Conservation (phyloP, 2,113 vertebrate species). For the Meriones unguiculatus region DNA sequence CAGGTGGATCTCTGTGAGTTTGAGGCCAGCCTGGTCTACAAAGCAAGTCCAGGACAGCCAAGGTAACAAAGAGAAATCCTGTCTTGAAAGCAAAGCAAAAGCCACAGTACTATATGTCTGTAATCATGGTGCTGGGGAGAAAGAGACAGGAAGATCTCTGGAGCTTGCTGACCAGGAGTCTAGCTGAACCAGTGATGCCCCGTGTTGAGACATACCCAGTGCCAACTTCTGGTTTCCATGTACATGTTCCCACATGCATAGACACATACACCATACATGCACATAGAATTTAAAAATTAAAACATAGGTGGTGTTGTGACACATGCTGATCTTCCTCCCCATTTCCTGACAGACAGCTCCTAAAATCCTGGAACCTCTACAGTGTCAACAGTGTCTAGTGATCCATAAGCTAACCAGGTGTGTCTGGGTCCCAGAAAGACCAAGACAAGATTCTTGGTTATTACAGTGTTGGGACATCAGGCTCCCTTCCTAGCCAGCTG, state of each 20-base stretch:
- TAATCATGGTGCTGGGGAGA: not conserved
- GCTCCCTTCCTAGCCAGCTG: not conserved
- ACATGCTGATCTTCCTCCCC: not conserved
- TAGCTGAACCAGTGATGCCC: not conserved
- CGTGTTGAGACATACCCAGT: not conserved
- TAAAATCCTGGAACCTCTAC: not conserved
- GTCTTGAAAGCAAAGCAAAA: too few species aligned
- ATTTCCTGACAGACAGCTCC: not conserved
- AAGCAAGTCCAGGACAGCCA: too few species aligned
- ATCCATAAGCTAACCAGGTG: not conserved
- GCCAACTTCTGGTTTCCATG: not conserved
- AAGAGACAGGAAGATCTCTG: not conserved
- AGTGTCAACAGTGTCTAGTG: not conserved
- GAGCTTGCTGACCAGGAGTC: not conserved
- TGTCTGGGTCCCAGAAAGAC: not conserved
- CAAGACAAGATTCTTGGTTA: not conserved
- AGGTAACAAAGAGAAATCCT: too few species aligned
- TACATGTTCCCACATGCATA: not conserved
- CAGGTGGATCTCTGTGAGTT: too few species aligned
- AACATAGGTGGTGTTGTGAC: not conserved
- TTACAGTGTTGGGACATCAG: not conserved
- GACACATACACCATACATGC: not conserved
- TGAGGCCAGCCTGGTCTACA: too few species aligned
- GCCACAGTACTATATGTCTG: not conserved
- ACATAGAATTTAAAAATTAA: not conserved